Percentiles rank a stretch among this genome's conserved stretches.
phyloP scores from a whole-genome alignment of 2,888 invertebrate genomes.

The Micropterix aruncella region DNA sequence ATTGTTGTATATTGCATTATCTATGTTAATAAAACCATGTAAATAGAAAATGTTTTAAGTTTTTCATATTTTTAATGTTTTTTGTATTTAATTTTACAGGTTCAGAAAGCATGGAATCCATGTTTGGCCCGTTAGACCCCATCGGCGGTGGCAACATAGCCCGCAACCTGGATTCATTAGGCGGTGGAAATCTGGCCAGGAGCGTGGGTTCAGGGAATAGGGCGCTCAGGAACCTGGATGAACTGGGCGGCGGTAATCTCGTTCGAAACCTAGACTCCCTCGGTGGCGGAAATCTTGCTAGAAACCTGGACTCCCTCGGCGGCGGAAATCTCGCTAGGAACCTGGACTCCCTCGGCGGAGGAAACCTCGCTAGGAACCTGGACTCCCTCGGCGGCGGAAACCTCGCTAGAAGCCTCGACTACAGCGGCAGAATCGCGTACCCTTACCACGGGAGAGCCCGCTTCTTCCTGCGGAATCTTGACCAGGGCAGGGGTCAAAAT shows the following conservation, averaged over 20 bases:
- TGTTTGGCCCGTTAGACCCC: too few species aligned
- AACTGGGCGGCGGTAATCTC: constrained; percentile 29
- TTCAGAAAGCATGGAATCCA: too few species aligned
- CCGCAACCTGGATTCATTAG: constrained; percentile 17
- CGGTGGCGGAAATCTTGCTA: constrained; percentile 31
- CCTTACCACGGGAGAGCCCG: neutral
- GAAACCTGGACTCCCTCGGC: constrained; percentile 32
- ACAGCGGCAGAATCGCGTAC: neutral
- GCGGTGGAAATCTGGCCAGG: constrained; percentile 27
- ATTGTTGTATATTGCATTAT: too few species aligned
- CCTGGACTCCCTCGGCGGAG: constrained; percentile 27
- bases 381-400: constrained; percentile 32
- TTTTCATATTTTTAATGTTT: too few species aligned
- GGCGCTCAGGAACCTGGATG: constrained; percentile 30
- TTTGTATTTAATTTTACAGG: too few species aligned
- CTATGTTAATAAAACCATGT: too few species aligned
- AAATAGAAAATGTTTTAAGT: too few species aligned
- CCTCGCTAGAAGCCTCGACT: constrained; percentile 20
- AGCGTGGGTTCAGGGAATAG: constrained; percentile 28
- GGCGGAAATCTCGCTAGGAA: constrained; percentile 18
- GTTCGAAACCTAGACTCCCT: constrained; percentile 28
- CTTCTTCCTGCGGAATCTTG: neutral
- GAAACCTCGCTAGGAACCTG: constrained; percentile 28
- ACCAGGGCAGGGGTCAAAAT: neutral
- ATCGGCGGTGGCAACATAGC: constrained; percentile 12